A percentile compares a stretch with the other conserved stretches of the same genome.
These are phyloP conservation scores for Nettapus auritus DNA, from an alignment of 2,113 vertebrate genomes.

Conservation along the genomic window DNA sequence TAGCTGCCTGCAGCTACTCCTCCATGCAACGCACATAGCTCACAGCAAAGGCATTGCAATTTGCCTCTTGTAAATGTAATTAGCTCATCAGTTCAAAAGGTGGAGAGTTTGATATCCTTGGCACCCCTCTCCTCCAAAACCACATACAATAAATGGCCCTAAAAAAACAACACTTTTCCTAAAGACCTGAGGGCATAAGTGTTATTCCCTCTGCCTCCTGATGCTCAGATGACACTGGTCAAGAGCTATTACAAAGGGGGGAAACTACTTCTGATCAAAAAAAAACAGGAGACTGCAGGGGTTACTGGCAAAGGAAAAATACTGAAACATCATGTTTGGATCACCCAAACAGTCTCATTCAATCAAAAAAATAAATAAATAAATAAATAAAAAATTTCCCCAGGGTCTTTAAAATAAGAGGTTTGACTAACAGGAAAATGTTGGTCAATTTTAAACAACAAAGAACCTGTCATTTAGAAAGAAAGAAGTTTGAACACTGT, in stretches of 20 bases:
- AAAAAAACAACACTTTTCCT: not conserved
- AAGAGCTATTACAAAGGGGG: not conserved
- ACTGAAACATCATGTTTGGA: not conserved
- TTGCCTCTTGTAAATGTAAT: not conserved
- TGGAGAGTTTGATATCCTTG: not conserved
- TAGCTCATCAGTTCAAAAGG: not conserved
- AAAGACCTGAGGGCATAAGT: not conserved
- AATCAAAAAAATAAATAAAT: not conserved
- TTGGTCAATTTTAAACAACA: constrained; percentile 4
- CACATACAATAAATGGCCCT: not conserved
- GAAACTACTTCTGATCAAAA: not conserved
- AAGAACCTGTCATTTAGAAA: constrained; percentile 6
- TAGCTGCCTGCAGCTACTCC: not conserved
- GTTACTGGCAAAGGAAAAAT: not conserved
- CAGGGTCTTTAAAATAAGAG: not conserved
- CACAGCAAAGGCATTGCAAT: not conserved
- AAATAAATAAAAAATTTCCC: not conserved
- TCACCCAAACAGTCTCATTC: not conserved
- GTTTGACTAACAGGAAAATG: not conserved
- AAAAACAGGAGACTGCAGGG: not conserved
- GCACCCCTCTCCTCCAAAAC: not conserved
- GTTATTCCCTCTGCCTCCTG: not conserved
- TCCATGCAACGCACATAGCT: not conserved
- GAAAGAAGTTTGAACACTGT: not conserved
- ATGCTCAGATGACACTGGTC: not conserved